phyloP scores from a whole-genome alignment of 2,113 vertebrate genomes.

The Eira barbara region DNA sequence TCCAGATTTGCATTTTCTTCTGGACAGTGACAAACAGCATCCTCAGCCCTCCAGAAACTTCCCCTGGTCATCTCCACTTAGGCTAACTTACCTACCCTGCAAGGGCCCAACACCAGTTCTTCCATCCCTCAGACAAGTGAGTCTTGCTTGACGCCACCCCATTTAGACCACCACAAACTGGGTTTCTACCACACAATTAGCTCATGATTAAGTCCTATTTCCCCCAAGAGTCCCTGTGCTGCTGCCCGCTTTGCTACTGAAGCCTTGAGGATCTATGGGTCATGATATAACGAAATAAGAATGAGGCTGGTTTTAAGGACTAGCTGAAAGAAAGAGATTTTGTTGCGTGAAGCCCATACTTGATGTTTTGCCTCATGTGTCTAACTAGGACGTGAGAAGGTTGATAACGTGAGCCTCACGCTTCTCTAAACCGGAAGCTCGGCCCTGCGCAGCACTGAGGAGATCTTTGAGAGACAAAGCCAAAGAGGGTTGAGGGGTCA shows the following conservation, averaged over 20 bases:
- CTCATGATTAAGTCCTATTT: neutral
- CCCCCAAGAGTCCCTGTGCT: neutral
- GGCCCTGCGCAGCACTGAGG: rapidly evolving
- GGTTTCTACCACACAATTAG: no score
- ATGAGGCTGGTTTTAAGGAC: neutral
- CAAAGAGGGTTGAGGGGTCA: rapidly evolving
- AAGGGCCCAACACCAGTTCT: neutral
- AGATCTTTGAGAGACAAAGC: neutral
- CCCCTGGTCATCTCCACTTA: neutral
- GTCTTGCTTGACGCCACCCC: neutral
- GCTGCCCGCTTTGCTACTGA: neutral
- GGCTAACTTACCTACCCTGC: no score
- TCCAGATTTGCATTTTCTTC: neutral
- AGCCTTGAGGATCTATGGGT: neutral
- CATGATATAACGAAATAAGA: no score
- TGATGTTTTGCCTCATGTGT: neutral
- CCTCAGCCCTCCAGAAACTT: neutral
- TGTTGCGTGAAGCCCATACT: neutral
- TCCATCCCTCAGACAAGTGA: no score
- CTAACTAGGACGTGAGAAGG: rapidly evolving
- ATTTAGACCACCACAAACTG: no score
- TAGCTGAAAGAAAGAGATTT: neutral
- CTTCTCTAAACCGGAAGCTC: neutral
- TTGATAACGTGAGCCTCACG: neutral
- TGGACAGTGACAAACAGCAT: neutral